Base-by-base conservation (phyloP, 1,140 invertebrate genomes). In the Lamellibrachia luymesi region DNA sequence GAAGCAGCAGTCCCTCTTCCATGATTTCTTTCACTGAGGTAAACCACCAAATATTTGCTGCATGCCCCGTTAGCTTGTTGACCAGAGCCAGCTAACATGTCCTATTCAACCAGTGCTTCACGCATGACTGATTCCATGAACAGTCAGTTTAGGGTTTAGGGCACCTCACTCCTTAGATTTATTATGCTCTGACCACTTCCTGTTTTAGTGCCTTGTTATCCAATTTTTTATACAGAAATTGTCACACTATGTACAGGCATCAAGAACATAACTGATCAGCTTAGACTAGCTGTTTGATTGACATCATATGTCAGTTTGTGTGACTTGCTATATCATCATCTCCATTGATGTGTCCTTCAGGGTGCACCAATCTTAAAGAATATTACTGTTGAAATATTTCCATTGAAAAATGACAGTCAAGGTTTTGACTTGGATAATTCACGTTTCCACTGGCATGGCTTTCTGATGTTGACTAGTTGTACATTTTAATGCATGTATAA, bases 11-110 rank as follows among this genome's bases (percentile, higher is more conserved):
- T 90, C 95, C 94, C 13, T 92, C 93, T 51, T 95, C 94, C 51
- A 94, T 95, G 93, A 94, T 95, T 10, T 95, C 94, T 17, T 94
- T 95, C 92, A 95, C 94, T 50, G 94, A 95, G 95, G 95, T 95
- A 94, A 95, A 94, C 93, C 50, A 22, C 50, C n/a, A 25, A 52
- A 13, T 64, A 50, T 92, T 51, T 80, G 64, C 64, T 80, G 64
- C 64, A 80, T 80, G 64, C 64, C 64, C 64, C 13, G 64, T 80
- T 4, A 2, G 25, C 64, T 6, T 80, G 4, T 2, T 80, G n/a
- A n/a, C n/a, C n/a, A 4, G 10, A 2, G 64, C 64, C 64, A 6
- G 13, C 64, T 80, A 6, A 8, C 64, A 8, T 80, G 64, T 4
- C n/a, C n/a, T n/a, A 22, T 80, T 22, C 64, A 80, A 2, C 64